Evolutionary conservation across 1,140 invertebrate species (phyloP).

Genomic region (Brachionus angularis): DNA sequence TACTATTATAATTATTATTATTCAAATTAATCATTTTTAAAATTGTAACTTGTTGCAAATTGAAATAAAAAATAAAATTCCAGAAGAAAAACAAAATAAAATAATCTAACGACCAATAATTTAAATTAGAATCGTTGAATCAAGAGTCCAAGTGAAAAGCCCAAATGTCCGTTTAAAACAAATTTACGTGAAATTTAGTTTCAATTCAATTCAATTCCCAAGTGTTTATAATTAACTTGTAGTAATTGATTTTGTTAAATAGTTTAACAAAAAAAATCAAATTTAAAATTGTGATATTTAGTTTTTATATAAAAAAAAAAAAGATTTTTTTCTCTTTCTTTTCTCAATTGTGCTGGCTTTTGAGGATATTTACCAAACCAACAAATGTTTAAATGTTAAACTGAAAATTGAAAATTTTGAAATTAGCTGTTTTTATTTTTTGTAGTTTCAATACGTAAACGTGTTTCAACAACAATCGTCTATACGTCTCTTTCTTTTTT

Average conservation of each 20-base stretch:
- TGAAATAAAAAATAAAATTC: too few relatives aligned
- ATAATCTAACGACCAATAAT: conserved; percentile 13
- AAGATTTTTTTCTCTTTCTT: conserved; percentile 36
- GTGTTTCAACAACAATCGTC: too few relatives aligned
- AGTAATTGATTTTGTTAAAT: background rate
- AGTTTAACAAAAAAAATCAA: background rate
- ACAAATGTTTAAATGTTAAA: too few relatives aligned
- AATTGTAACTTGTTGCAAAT: too few relatives aligned
- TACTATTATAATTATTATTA: conserved; percentile 42
- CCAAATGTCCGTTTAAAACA: conserved; percentile 17
- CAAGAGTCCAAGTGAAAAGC: conserved; percentile 46
- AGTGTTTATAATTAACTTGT: background rate
- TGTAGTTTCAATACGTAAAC: too few relatives aligned
- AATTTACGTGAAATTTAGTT: background rate
- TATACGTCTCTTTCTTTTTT: too few relatives aligned
- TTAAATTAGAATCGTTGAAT: conserved; percentile 54
- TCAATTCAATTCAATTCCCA: background rate
- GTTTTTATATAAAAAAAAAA: background rate
- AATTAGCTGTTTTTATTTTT: too few relatives aligned
- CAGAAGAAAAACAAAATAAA: background rate
- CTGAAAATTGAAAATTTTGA: too few relatives aligned
- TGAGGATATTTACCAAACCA: too few relatives aligned
- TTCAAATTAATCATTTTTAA: conserved; percentile 39
- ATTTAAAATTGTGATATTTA: conserved; percentile 17
- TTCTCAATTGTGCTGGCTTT: conserved; percentile 20